Percentiles rank a stretch among this genome's conserved stretches.
phyloP scores from a whole-genome alignment of 2,888 invertebrate genomes.

The Euzetes globulus region DNA sequence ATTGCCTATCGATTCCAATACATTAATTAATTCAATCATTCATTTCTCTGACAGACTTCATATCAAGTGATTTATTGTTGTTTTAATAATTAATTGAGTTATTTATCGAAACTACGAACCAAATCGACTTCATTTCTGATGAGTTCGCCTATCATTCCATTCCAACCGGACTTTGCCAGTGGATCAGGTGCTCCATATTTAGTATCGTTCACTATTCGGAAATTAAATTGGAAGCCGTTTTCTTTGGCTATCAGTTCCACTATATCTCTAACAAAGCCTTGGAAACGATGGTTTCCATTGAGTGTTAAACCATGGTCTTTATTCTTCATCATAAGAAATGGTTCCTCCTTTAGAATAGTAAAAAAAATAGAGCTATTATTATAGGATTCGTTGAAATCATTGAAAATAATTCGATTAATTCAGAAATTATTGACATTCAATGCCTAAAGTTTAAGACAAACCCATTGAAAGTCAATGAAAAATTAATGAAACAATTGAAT shows the following conservation, averaged over 20 bases:
- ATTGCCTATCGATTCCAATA: conserved; percentile 44
- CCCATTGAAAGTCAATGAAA: not conserved
- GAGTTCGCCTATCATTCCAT: conserved; percentile 72
- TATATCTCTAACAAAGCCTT: conserved; percentile 87
- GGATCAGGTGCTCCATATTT: conserved; percentile 69
- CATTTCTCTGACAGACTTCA: too few species aligned
- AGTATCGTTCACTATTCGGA: conserved; percentile 73
- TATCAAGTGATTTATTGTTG: too few species aligned
- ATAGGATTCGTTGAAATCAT: too few species aligned
- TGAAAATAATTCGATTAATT: too few species aligned
- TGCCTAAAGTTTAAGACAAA: not conserved
- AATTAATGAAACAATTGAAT: not conserved
- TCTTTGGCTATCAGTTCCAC: conserved; percentile 70
- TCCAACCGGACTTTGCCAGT: conserved; percentile 56
- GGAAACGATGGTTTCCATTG: conserved; percentile 67
- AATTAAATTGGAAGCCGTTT: conserved; percentile 40
- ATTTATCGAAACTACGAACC: not conserved
- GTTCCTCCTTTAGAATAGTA: conserved; percentile 60
- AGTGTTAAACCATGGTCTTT: conserved; percentile 57
- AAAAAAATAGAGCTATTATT: not conserved
- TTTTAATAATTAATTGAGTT: not conserved
- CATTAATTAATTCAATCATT: too few species aligned
- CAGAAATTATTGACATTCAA: not conserved
- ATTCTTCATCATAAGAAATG: conserved; percentile 70
- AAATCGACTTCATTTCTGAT: conserved; percentile 56